Base-by-base conservation (phyloP, 2,113 vertebrate genomes). In the Hippocampus barbouri region DNA sequence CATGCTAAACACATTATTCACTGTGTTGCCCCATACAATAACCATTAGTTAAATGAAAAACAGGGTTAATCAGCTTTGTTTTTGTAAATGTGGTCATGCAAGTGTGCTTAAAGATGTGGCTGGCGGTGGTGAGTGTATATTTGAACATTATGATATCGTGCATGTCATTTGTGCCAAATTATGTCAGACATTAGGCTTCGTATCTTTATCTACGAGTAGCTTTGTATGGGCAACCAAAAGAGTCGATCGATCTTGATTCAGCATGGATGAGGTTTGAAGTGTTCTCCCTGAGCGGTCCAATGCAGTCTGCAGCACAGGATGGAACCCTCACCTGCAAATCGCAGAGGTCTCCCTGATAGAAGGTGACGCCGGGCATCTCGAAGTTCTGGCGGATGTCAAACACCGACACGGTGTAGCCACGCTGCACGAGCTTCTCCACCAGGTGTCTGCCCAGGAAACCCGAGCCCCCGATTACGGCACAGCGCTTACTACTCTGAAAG, bases 401-500 rank as follows among this genome's bases (percentile, higher is more conserved):
- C n/a, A 98, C 95, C 0, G 93, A 94, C 8, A 99, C 96, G 0
- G 61, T 2, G 40, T 96, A 98, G 23, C 96, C 97, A 71, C 80
- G 91, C 1, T 91, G 91, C 87, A 99, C 62, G 66, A 99, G 87
- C 79, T 90, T 93, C 86, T 98, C 95, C 86, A 98, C 97, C 85
- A 98, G 60, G 89, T 98, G 94, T 84, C 91, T 93, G 4, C 97
- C 97, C 65, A 99, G 87, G 89, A 98, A 99, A 0, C 97, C 97
- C 0, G 94, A 97, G 8, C 97, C 97, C 0, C 97, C 97, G 0
- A 99, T 95, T 27, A 99, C 96, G 0, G 93, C 86, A 64, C 97
- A 99, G 9, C 87, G 93, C 77, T 93, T 95, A 56, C 7, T 90
- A 38, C 90, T 88, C 97, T 99, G 89, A 11, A 5, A 1, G 10